A percentile compares a stretch with the other conserved stretches of the same genome.
Evolutionary conservation across 2,113 vertebrate genomes (phyloP).

Genomic region (Cephalopterus ornatus): DNA sequence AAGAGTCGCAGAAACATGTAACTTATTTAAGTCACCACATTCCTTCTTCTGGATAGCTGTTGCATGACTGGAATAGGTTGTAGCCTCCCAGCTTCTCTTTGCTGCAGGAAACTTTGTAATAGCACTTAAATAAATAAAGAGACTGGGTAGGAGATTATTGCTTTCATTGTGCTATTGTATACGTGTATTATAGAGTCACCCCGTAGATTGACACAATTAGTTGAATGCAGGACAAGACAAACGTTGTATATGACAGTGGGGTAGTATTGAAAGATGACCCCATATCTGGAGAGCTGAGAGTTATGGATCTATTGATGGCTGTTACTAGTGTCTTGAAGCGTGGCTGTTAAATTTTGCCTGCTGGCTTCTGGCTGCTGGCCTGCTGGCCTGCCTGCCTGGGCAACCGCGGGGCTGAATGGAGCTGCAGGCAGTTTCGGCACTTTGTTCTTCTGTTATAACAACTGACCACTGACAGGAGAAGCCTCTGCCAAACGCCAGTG

Average conservation of each 20-base stretch:
- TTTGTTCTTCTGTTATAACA: slow-evolving; percentile 74
- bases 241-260: slow-evolving; percentile 87
- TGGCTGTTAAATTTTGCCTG: slow-evolving; percentile 82
- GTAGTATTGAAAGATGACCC: slow-evolving; percentile 87
- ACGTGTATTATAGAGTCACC: slow-evolving; percentile 77
- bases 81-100: slow-evolving; percentile 76
- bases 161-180: slow-evolving; percentile 92
- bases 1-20: background rate
- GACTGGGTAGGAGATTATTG: slow-evolving; percentile 89
- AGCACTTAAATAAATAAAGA: slow-evolving; percentile 86
- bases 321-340: slow-evolving; percentile 75
- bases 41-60: background rate
- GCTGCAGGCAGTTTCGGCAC: slow-evolving; percentile 79
- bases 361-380: slow-evolving; percentile 81
- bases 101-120: slow-evolving; percentile 90
- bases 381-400: slow-evolving; percentile 71
- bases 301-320: slow-evolving; percentile 82
- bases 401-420: slow-evolving; percentile 73
- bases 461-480: slow-evolving; percentile 73
- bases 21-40: background rate
- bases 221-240: slow-evolving; percentile 85
- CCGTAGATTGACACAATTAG: slow-evolving; percentile 74
- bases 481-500: slow-evolving; percentile 49
- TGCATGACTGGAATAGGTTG: background rate
- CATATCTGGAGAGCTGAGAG: slow-evolving; percentile 81